Base-by-base conservation (phyloP, 2,888 invertebrate species). In the Cancer borealis region DNA sequence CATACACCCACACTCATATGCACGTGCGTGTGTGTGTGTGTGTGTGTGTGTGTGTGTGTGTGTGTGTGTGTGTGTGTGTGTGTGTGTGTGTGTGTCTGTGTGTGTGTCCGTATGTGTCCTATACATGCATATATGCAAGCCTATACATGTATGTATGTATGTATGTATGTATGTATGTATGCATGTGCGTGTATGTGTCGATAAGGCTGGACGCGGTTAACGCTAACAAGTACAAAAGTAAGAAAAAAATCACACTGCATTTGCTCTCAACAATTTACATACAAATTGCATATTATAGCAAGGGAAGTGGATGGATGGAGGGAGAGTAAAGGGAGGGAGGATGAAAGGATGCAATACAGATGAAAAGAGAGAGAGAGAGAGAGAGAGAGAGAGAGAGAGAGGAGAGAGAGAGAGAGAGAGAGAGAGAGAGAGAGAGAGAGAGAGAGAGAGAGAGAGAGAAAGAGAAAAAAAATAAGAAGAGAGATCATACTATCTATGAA, bases 281-380 rank as follows among this genome's bases (percentile, higher is more conserved):
- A 79, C 79, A 79, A 79, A 79, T 79, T 79, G 79, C 79, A 79
- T 79, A 79, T 79, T 79, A 79, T 30, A 79, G 79, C 30, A 79
- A 79, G 79, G 79, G 30, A 12, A 79, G 26, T 12, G 30, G 66
- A 66, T 21, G 8, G 66, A 79, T 30, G 30, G 79, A 79, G 79
- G 30, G 79, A 79, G 79, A 79, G 79, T 30, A 30, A 30, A 14
- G 21, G 66, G 21, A n/a, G n/a, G 21, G 21, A n/a, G 21, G n/a
- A 21, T n/a, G 26, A 73, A 21, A 73, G 26, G n/a, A 6, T 17
- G n/a, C 21, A 21, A 73, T 14, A n/a, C n/a, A 73, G 26, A 73
- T n/a, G n/a, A n/a, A n/a, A n/a, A 73, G 54, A 54, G 54, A 54
- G 10, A 54, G 49, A 49, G 49, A 49, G 49, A 49, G 49, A 49